Base-by-base conservation (phyloP, 2,797 vertebrate species). In the Tiaroga cobitis region DNA sequence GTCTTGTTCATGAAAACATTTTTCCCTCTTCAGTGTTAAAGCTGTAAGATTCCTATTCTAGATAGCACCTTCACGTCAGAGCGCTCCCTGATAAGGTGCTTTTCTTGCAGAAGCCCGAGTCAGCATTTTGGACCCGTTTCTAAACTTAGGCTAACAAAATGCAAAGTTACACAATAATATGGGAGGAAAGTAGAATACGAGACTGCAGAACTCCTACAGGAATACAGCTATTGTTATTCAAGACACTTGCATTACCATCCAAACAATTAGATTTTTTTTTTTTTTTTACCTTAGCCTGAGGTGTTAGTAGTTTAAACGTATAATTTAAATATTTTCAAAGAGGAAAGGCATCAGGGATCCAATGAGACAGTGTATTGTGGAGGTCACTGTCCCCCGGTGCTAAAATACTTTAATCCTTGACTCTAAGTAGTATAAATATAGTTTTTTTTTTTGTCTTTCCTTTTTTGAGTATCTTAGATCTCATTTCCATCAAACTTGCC, bases 31-130 rank as follows among this genome's bases (percentile, higher is more conserved):
- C 91, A 92, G 93, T 93, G 91, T 95, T 92, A 90, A 92, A 93
- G 93, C 91, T 93, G 93, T 93, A 92, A 94, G 95, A 96, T 96
- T 94, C 91, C 91, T 92, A 91, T 94, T 94, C 94, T 88, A 95
- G 95, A 95, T 95, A 95, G 82, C 56, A 85, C 70, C 32, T 75
- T 89, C 88, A 91, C 92, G 86, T 94, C 93, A 94, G 91, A 91
- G 90, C 74, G 39, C 86, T 92, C 80, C 91, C 87, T 94, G 94
- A 96, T 95, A 95, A 96, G 94, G 93, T 93, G 92, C 89, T 92
- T 61, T 93, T 93, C 92, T 92, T 90, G 92, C 92, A 93, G 94
- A 94, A 89, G 91, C 89, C 94, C 93, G 91, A 96, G 90, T 95
- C 95, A 95, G 93, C 94, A 82, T 2, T 89, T 95, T 92, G 91